Evolutionary conservation across 1,140 invertebrate genomes (phyloP), one percentile per base, ranked within the genome.

Genomic region (Lanistes nyassanus): DNA sequence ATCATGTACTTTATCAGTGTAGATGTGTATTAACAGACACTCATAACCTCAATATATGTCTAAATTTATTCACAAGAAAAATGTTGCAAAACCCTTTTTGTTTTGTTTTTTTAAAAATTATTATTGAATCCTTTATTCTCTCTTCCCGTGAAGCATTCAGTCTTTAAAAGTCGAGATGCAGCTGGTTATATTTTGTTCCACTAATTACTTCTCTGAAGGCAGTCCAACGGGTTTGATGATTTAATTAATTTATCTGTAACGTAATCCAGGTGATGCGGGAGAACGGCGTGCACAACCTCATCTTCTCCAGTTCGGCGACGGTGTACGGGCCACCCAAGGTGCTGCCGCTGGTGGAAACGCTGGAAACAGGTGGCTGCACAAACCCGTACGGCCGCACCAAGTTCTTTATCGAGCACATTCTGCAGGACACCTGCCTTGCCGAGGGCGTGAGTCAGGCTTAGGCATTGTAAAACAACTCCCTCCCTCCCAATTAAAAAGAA

Each of bases 331-430:
- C 93, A 75, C 96, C 97, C 21, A 89, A 93, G 76, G 90, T 92
- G 80, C 90, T 98, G 60, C 97, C 97, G 3, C 93, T 98, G 95
- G 94, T 51, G 56, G 97, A 98, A 89, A 90, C 91, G 5, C 94
- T 96, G 87, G 92, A 92, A 4, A 95, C 93, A 13, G 96, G 96
- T 0, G 90, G 90, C 89, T 95, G 96, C 76, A 97, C 97, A 58
- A 99, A 97, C 90, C 96, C 97, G 21, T 99, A 99, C 90, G 98
- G 97, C 47, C 94, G 94, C 87, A 96, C 97, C 58, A 99, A 99
- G 91, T 97, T 93, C 89, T 96, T 99, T 89, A 95, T 97, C 74
- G 98, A 99, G 90, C 95, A 98, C 91, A 98, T 99, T 84, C 92
- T 99, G 77, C 95, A 94, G 87, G 98, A 87, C 74, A 55, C 80